Conservation (phyloP, 2,888 invertebrate genomes). For the Ochropacha duplaris region DNA sequence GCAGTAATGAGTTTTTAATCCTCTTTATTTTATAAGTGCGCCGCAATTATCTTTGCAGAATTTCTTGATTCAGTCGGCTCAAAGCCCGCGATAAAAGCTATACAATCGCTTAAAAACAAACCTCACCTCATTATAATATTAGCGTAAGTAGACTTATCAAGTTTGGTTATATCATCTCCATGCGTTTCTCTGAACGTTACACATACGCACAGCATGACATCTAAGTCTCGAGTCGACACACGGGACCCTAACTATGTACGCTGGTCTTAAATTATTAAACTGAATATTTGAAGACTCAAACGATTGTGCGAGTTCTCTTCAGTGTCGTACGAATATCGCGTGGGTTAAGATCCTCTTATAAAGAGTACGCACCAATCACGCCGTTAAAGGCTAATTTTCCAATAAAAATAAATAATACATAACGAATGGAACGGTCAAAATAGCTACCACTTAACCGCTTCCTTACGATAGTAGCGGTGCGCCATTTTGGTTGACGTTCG, state of each 20-base stretch:
- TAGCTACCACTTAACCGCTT: constrained; percentile 60
- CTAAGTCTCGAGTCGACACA: constrained; percentile 46
- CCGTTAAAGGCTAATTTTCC: constrained; percentile 75
- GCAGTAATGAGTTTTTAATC: too few species aligned
- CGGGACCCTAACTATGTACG: constrained; percentile 41
- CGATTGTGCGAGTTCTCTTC: constrained; percentile 49
- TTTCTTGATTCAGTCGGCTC: too few species aligned
- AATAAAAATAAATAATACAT: constrained; percentile 77
- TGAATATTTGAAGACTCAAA: constrained; percentile 72
- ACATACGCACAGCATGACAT: constrained; percentile 45
- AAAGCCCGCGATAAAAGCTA: too few species aligned
- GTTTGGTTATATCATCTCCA: constrained; percentile 45
- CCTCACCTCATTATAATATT: too few species aligned
- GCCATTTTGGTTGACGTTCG: constrained; percentile 55
- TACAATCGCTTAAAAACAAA: too few species aligned
- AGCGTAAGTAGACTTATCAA: neutral
- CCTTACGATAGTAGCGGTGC: constrained; percentile 43
- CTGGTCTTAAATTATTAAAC: constrained; percentile 73
- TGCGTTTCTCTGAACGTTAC: constrained; percentile 44
- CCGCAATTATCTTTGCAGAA: too few species aligned
- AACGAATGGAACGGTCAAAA: constrained; percentile 64
- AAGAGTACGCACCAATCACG: constrained; percentile 61
- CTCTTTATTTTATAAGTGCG: too few species aligned
- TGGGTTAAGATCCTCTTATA: constrained; percentile 61
- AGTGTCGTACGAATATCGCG: constrained; percentile 68